Evolutionary conservation across 2,888 invertebrate genomes (phyloP), one percentile per base, ranked within the genome.

Genomic region (Euplagia quadripunctaria): DNA sequence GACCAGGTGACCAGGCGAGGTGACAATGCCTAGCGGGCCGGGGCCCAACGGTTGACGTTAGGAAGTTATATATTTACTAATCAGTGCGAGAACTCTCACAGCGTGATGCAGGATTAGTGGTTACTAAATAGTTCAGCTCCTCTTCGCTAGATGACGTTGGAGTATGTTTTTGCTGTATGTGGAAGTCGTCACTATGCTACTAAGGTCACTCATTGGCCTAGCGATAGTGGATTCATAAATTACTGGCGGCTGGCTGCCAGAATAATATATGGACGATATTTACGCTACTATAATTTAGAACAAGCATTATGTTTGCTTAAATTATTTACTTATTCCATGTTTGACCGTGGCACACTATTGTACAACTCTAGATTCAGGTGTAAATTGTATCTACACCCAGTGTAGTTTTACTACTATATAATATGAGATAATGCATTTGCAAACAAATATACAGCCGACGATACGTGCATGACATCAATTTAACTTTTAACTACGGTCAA

Each of bases 261-360:
- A 55, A 55, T 55, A 8, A n/a, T 31, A 4, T 58, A 20, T 20
- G 31, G 14, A 16, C 31, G 3, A 61, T 12, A 12, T 31, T 61
- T 61, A 31, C 61, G 61, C 31, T 61, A 4, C 6, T 14, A 17
- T 17, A 66, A 51, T 51, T 41, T 41, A 51, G 41, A 51, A 66
- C 68, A 58, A 58, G 46, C 64, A 6, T 64, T 70, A 52, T 76
- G 52, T 75, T 74, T 72, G 63, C 68, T 6, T 41, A 16, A 64
- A 65, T 17, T 73, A 72, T 83, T 83, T 75, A 74, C 66, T 67
- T 64, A n/a, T 64, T 43, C 9, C 14, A 64, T 12, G 43, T 51
- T 70, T 68, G 77, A 49, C 82, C 82, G 43, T 82, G 84, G 70
- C 82, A 78, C 46, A 80, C 42, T 76, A 66, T 58, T 31, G 4